Evolutionary conservation across 2,888 invertebrate genomes (phyloP), one percentile per base, ranked within the genome.

Genomic region (Cotesia congregata): DNA sequence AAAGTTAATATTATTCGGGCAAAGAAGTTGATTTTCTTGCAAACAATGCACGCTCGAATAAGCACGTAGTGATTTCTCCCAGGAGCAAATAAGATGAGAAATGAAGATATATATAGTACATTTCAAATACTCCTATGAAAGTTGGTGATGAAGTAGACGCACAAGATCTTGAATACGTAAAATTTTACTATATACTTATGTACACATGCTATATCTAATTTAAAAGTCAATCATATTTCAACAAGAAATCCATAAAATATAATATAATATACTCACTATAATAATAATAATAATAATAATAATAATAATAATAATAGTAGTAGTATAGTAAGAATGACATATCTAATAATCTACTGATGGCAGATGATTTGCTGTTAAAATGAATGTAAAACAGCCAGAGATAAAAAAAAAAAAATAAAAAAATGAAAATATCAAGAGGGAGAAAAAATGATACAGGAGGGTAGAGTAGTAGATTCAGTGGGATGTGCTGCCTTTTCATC

Each of bases 131-230:
- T 4, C 17, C 30, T 60, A 20, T 38, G 60, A 73, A 74, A 74
- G 59, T 74, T 67, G 15, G 38, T 67, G 74, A 74, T 74, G 74
- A 74, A 74, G 74, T 74, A 74, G 74, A 74, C 74, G 67, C 74
- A 67, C 7, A 59, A 39, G 74, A 74, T 15, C 38, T 67, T 17
- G 74, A 67, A 73, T 72, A 72, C 71, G 62, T 72, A 62, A 72
- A 73, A 67, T 59, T 40, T 64, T 70, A 62, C 40, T 9, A 72
- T 20, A 50, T 67, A 41, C 30, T 40, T 17, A 41, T 5, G 61
- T 15, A 60, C 7, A 38, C 60, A 61, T 71, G 30, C 15, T 41
- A 30, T 72, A 65, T 65, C 6, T 65, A 72, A 50, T 50, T 50
- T 12, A 50, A 50, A 12, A 50, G 50, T 50, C 50, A 50, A 50